phyloP scores from a whole-genome alignment of 2,113 vertebrate species.

The Nycticorax nycticorax region DNA sequence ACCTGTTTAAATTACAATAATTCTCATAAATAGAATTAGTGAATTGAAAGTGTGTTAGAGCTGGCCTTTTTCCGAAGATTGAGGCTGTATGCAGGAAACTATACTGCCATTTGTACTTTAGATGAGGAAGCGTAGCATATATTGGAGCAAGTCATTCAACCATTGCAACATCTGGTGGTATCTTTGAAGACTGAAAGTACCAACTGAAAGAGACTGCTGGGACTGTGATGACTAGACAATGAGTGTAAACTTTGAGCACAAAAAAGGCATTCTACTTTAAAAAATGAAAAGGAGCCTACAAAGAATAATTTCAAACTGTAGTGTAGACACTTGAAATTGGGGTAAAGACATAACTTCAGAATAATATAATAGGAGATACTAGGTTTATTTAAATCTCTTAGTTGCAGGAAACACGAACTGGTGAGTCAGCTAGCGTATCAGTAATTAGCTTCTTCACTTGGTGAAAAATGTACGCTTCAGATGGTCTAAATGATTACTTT shows the following conservation, averaged over 20 bases:
- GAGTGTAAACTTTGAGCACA: not conserved
- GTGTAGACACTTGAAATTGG: not conserved
- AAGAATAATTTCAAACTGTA: not conserved
- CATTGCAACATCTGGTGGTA: not conserved
- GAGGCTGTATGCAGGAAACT: not conserved
- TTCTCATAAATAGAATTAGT: not conserved
- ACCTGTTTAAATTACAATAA: not conserved
- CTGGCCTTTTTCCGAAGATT: not conserved
- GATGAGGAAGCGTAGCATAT: no score
- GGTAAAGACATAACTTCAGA: not conserved
- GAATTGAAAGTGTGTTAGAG: not conserved
- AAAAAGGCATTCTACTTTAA: not conserved
- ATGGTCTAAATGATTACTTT: not conserved
- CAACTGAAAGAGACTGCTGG: not conserved
- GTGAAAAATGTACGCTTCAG: not conserved
- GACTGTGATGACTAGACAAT: not conserved
- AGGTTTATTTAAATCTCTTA: not conserved
- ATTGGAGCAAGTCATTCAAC: not conserved
- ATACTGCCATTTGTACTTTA: not conserved
- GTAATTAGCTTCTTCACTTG: not conserved
- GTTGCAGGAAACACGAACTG: not conserved
- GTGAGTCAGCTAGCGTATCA: not conserved
- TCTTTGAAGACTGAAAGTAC: not conserved
- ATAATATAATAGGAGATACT: not conserved
- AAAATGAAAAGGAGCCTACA: not conserved